Percentiles rank a stretch among this genome's conserved stretches.
phyloP scores from a whole-genome alignment of 2,113 vertebrate species.

The Psittacara wagleri region DNA sequence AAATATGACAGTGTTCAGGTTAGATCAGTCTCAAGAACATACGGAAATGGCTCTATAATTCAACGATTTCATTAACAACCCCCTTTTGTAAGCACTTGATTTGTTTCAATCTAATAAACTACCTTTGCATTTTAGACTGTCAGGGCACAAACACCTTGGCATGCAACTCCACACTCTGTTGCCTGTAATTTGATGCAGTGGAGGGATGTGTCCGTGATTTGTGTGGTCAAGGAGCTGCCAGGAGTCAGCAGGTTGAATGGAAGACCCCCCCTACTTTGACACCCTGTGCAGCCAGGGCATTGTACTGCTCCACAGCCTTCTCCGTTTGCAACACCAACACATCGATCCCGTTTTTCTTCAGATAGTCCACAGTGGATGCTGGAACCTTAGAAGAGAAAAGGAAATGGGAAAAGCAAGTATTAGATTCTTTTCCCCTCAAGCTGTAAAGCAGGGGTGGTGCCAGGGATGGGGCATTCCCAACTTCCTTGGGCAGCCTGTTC shows the following conservation, averaged over 20 bases:
- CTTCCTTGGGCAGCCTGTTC: not conserved
- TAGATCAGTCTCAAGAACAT: not conserved
- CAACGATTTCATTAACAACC: not conserved
- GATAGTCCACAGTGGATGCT: constrained; percentile 83
- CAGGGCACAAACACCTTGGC: not conserved
- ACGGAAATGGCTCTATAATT: not conserved
- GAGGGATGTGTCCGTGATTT: not conserved
- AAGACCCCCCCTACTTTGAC: constrained; percentile 89
- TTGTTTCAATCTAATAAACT: not conserved
- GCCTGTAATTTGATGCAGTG: not conserved
- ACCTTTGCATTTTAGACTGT: not conserved
- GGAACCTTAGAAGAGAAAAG: constrained; percentile 79
- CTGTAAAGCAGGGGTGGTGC: not conserved
- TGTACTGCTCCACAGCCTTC: constrained; percentile 89
- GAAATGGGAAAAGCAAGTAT: not conserved
- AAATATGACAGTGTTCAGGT: not conserved
- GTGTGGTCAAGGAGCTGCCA: accelerated
- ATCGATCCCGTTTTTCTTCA: constrained; percentile 82
- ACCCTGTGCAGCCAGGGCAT: constrained; percentile 82
- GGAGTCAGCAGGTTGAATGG: constrained; percentile 91
- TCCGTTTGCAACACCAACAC: constrained; percentile 87
- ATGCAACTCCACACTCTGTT: accelerated
- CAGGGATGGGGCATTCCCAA: not conserved
- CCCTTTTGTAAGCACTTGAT: not conserved
- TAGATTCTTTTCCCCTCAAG: not conserved